Evolutionary conservation across 2,797 vertebrate genomes (phyloP).

Genomic region (Mycteria americana): DNA sequence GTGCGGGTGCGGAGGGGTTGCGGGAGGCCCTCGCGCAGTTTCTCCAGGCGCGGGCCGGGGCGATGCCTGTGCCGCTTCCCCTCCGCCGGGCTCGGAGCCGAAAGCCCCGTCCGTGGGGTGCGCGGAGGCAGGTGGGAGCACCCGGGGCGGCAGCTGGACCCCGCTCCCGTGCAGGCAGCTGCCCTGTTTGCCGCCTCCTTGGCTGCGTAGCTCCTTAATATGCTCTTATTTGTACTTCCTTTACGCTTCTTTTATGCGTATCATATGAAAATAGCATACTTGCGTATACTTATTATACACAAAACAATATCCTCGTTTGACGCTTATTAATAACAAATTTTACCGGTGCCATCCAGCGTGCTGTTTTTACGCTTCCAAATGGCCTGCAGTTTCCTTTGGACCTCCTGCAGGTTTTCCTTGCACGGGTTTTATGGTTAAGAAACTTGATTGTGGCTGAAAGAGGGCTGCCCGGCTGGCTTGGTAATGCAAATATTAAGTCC

Average conservation of each 20-base stretch:
- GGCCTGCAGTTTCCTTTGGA: neutral
- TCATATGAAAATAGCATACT: neutral
- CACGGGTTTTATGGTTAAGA: neutral
- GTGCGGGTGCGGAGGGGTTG: neutral
- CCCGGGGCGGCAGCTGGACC: neutral
- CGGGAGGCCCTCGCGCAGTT: no score
- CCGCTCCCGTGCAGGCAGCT: rapidly evolving
- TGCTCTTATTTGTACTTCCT: neutral
- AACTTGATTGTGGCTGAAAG: neutral
- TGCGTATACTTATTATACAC: no score
- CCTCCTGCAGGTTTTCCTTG: neutral
- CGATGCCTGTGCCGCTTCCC: neutral
- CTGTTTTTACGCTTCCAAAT: neutral
- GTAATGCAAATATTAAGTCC: neutral
- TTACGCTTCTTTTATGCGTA: neutral
- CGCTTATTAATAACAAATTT: neutral
- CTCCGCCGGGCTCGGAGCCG: neutral
- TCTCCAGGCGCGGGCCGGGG: no score
- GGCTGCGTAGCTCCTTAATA: neutral
- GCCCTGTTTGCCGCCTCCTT: neutral
- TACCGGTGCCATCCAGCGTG: no score
- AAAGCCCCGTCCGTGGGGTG: neutral
- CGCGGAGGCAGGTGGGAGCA: neutral
- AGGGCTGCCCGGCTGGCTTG: neutral
- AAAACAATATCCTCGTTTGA: neutral